These are phyloP conservation scores for Aleadryas rufinucha DNA, from an alignment of 2,113 vertebrate genomes.

Conservation along the genomic window DNA sequence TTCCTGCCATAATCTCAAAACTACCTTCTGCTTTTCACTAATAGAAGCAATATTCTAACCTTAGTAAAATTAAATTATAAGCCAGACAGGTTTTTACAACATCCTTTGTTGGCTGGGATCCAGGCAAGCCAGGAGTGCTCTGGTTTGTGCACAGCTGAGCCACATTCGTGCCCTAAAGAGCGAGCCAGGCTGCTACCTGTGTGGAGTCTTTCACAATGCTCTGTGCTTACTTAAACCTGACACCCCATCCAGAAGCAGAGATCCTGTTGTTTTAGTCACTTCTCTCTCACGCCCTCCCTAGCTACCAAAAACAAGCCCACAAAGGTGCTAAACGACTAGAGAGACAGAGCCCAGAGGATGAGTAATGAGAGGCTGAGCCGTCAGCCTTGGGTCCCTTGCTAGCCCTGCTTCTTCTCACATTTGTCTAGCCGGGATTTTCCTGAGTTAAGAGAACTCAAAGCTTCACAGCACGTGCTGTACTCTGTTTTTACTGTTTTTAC, in stretches of 20 bases:
- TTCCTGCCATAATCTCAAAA: background rate
- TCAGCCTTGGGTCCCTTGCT: background rate
- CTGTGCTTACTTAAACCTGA: background rate
- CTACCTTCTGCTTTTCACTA: background rate
- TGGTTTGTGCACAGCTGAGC: background rate
- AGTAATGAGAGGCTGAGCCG: background rate
- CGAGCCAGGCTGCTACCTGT: background rate
- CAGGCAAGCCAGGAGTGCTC: background rate
- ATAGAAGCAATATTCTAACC: background rate
- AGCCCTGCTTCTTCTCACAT: background rate
- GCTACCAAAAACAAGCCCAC: background rate
- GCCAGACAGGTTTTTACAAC: background rate
- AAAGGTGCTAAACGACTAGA: background rate
- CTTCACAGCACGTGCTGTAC: background rate
- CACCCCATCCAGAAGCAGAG: background rate
- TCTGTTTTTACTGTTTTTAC: background rate
- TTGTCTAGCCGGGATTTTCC: background rate
- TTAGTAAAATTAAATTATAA: background rate
- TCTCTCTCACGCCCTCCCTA: background rate
- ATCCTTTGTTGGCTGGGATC: background rate
- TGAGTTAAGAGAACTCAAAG: background rate
- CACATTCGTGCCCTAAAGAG: background rate
- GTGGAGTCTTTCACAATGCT: background rate
- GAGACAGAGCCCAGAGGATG: background rate
- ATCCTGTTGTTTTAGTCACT: background rate